Evolutionary conservation across 2,888 invertebrate genomes (phyloP).

Genomic region (Germaria angustata): DNA sequence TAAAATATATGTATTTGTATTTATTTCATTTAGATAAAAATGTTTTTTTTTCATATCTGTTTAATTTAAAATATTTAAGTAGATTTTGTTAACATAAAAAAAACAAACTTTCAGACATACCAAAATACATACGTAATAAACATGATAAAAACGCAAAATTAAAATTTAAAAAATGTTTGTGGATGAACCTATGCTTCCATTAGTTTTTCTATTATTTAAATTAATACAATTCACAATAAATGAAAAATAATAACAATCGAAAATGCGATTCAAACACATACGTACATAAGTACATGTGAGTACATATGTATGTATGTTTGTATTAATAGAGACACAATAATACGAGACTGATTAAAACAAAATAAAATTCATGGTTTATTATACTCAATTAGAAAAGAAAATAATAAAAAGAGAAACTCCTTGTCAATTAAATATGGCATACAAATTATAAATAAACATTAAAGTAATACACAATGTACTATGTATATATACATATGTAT

Average conservation of each 20-base stretch:
- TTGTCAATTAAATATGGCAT: neutral
- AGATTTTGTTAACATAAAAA: neutral
- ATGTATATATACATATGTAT: too few species aligned
- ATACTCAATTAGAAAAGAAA: neutral
- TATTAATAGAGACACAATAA: too few species aligned
- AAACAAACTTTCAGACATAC: neutral
- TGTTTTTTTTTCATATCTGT: neutral
- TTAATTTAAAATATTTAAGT: neutral
- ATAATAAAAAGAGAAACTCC: neutral
- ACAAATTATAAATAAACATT: too few species aligned
- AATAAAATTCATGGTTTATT: neutral
- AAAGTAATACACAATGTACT: too few species aligned
- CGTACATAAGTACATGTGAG: neutral
- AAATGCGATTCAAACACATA: neutral
- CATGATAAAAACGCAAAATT: constrained; percentile 6
- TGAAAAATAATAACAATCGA: neutral
- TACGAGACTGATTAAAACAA: neutral
- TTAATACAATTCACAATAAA: constrained; percentile 32
- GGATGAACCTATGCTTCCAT: constrained; percentile 52
- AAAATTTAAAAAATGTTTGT: neutral
- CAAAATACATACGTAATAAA: constrained; percentile 2
- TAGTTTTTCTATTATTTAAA: constrained; percentile 44
- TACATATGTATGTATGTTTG: too few species aligned
- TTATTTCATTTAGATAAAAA: neutral
- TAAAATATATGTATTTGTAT: neutral